A percentile compares a stretch with the other conserved stretches of the same genome.
phyloP scores from a whole-genome alignment of 2,888 invertebrate species.

The Heteromurus nitidus region DNA sequence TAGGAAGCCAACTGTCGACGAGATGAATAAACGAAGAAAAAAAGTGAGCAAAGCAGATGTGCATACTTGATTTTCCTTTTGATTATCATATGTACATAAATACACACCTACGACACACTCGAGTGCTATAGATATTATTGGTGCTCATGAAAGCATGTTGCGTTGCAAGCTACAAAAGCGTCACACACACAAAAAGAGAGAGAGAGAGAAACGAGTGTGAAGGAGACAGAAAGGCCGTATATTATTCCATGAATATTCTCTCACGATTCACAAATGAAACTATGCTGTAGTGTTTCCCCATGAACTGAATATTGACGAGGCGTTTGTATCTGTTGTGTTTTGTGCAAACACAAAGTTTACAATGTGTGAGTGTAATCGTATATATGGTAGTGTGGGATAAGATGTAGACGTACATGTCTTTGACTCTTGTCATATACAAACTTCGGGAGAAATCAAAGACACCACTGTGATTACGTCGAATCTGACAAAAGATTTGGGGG shows the following conservation, averaged over 20 bases:
- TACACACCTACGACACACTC: too few species aligned
- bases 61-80: constrained; percentile 65
- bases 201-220: background rate
- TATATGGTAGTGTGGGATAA: background rate
- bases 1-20: constrained; percentile 48
- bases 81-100: constrained; percentile 51
- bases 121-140: too few species aligned
- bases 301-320: constrained; percentile 2
- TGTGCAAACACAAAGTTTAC: too few species aligned
- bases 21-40: background rate
- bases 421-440: background rate
- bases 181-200: background rate
- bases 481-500: background rate
- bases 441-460: background rate
- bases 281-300: background rate
- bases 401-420: too few species aligned
- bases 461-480: background rate
- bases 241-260: background rate
- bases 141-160: too few species aligned
- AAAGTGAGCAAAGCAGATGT: constrained; percentile 58
- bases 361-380: too few species aligned
- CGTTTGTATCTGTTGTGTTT: too few species aligned
- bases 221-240: background rate
- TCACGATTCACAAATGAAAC: too few species aligned
- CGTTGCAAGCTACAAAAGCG: too few species aligned